phyloP scores from a whole-genome alignment of 2,888 invertebrate genomes.

The Rhyacophila evoluta region DNA sequence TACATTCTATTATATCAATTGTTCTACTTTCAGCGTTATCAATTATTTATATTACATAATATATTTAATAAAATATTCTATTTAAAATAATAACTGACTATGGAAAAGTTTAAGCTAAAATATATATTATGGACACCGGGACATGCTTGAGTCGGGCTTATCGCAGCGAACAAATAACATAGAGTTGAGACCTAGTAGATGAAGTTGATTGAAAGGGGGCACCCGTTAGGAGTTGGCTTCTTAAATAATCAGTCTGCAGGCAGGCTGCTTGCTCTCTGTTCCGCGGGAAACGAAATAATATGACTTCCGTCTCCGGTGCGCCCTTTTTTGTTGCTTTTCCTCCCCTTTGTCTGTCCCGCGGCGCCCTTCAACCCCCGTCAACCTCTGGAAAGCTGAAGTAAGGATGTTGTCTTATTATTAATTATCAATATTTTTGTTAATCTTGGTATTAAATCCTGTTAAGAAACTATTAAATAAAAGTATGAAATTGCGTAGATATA shows the following conservation, averaged over 20 bases:
- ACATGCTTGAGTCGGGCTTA: background rate
- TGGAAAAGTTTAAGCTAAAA: background rate
- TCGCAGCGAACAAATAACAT: background rate
- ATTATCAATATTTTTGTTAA: too few species aligned
- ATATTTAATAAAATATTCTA: too few species aligned
- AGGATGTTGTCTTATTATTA: background rate
- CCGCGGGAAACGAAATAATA: constrained; percentile 51
- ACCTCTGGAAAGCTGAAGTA: background rate
- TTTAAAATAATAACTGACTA: too few species aligned
- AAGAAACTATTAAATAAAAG: too few species aligned
- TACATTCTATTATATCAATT: too few species aligned
- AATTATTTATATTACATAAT: too few species aligned
- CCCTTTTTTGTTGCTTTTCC: constrained; percentile 45
- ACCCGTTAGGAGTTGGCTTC: constrained; percentile 51
- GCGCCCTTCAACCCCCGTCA: background rate
- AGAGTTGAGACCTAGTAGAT: constrained; percentile 6
- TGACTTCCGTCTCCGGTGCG: constrained; percentile 51
- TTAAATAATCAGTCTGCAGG: constrained; percentile 54
- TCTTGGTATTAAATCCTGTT: too few species aligned
- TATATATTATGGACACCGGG: background rate
- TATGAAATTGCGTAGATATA: too few species aligned
- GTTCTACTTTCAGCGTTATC: too few species aligned
- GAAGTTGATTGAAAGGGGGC: constrained; percentile 39
- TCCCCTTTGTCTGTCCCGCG: constrained; percentile 29
- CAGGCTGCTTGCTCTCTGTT: constrained; percentile 45